phyloP scores from a whole-genome alignment of 2,113 vertebrate genomes.

The Murina feae region DNA sequence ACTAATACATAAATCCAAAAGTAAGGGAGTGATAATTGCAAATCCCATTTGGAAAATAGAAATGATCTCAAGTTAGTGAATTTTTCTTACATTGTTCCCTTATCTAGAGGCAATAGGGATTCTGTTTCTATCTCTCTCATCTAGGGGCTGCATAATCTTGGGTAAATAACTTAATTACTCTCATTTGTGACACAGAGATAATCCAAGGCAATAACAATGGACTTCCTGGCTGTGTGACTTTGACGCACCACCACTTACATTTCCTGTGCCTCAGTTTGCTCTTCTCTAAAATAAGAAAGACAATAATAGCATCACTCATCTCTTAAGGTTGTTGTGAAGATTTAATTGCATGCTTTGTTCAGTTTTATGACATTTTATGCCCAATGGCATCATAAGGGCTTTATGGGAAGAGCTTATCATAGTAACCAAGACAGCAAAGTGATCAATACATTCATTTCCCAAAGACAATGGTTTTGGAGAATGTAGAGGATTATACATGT shows the following conservation, averaged over 20 bases:
- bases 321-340: not conserved
- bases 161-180: conserved; percentile 30
- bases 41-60: not conserved
- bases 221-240: not conserved
- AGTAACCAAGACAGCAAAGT: not conserved
- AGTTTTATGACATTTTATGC: not conserved
- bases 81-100: not conserved
- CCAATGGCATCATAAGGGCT: not conserved
- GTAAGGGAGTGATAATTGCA: not conserved
- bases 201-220: not conserved
- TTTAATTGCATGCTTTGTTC: not conserved
- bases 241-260: not conserved
- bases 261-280: conserved; percentile 33
- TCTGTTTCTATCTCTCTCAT: not conserved
- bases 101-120: not conserved
- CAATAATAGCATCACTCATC: not conserved
- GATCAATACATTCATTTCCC: not conserved
- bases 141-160: not conserved
- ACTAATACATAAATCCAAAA: not conserved
- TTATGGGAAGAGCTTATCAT: not conserved
- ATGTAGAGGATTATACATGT: not conserved
- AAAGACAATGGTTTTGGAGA: not conserved
- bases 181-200: not conserved
- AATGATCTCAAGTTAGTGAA: not conserved
- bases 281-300: conserved; percentile 18